Evolutionary conservation across 2,797 vertebrate genomes (phyloP).

Genomic region (Octomys mimax): DNA sequence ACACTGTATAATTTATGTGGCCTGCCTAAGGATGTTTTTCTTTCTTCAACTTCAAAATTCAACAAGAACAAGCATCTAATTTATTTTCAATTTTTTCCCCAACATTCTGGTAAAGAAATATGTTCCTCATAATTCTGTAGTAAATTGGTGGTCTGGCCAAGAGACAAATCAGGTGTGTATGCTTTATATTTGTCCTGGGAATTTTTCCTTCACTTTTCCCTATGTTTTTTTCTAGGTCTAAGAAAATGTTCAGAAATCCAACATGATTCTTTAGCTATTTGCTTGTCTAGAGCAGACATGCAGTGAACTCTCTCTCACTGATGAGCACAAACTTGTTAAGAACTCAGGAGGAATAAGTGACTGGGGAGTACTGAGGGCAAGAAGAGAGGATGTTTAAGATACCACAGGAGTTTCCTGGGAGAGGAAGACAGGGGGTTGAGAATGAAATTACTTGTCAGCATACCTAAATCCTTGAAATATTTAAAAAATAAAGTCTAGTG

Average conservation of each 20-base stretch:
- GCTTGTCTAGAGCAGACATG: not conserved
- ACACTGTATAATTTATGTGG: not conserved
- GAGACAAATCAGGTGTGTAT: not conserved
- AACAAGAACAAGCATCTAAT: not conserved
- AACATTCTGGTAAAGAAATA: slow-evolving; percentile 2
- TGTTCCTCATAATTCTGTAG: not conserved
- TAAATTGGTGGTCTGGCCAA: not conserved
- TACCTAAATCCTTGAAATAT: not conserved
- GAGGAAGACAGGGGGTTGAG: not conserved
- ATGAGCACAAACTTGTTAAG: not conserved
- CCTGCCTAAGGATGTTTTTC: not conserved
- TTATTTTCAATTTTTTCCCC: slow-evolving; percentile 13
- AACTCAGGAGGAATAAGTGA: not conserved
- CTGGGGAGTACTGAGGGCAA: not conserved
- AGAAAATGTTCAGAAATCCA: not conserved
- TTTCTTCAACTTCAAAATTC: not conserved
- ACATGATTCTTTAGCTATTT: not conserved
- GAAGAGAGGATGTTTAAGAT: not conserved
- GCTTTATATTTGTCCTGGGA: not conserved
- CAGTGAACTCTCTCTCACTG: not conserved
- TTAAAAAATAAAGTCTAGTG: not conserved
- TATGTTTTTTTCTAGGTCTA: not conserved
- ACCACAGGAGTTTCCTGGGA: not conserved
- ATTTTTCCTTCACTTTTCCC: not conserved
- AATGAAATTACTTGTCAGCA: not conserved